Percentiles rank a stretch among this genome's conserved stretches.
These are phyloP conservation scores for Platycheirus rosarum DNA, from an alignment of 2,888 invertebrate species.

Conservation along the genomic window DNA sequence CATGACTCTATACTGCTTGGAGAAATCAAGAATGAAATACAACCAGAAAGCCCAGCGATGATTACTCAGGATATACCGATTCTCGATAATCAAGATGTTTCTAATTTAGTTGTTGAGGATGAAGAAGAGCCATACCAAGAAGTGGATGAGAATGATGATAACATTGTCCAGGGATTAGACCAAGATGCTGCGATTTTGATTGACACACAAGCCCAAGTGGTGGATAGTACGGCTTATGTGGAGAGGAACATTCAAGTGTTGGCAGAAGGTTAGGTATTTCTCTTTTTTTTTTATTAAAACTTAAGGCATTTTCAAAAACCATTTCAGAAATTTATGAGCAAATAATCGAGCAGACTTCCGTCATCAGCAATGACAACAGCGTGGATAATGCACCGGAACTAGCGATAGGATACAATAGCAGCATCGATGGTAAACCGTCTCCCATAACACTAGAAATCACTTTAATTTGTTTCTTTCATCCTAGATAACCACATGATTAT, in stretches of 20 bases:
- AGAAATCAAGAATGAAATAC: not conserved
- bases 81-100: conserved; percentile 25
- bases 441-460: too few species aligned
- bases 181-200: conserved; percentile 16
- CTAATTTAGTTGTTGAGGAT: conserved; percentile 36
- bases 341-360: conserved; percentile 63
- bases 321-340: conserved; percentile 71
- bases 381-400: conserved; percentile 43
- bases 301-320: not conserved
- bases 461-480: too few species aligned
- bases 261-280: conserved; percentile 29
- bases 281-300: not conserved
- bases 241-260: conserved; percentile 49
- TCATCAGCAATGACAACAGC: conserved; percentile 58
- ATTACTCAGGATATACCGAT: conserved; percentile 43
- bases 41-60: not conserved
- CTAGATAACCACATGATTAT: conserved; percentile 31
- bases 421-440: conserved; percentile 39
- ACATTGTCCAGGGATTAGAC: conserved; percentile 14
- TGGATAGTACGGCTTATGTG: conserved; percentile 1
- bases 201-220: not conserved
- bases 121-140: conserved; percentile 37
- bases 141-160: not conserved
- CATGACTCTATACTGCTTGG: not conserved
- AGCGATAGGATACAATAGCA: conserved; percentile 44